These are phyloP conservation scores for Zosterops pallidus DNA, from an alignment of 2,113 vertebrate genomes.

Conservation along the genomic window DNA sequence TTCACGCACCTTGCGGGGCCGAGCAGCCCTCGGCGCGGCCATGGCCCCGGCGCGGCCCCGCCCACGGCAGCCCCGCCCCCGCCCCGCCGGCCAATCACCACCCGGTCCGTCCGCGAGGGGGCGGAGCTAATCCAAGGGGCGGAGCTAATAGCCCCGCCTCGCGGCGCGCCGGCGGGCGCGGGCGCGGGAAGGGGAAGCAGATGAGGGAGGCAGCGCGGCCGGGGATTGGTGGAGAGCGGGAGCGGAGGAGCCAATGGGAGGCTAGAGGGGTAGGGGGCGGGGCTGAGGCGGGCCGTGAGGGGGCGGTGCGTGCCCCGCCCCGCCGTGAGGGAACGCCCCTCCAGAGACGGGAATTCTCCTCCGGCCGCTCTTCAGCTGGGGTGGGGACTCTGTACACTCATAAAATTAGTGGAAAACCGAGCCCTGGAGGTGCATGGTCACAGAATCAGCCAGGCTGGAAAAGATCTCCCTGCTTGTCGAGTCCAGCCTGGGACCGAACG, in stretches of 20 bases:
- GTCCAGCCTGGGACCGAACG: too few species aligned
- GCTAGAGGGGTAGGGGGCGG: background rate
- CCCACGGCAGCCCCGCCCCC: fast-evolving
- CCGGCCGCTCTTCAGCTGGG: fast-evolving
- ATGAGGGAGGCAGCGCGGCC: fast-evolving
- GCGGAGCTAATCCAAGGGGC: fast-evolving
- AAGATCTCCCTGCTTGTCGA: background rate
- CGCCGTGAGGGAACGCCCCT: background rate
- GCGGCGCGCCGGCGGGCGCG: background rate
- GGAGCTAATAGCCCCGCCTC: fast-evolving
- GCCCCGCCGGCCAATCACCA: background rate
- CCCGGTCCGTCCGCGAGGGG: background rate
- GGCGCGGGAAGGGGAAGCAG: background rate
- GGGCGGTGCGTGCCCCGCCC: background rate
- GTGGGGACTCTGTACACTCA: fast-evolving
- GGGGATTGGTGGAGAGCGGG: background rate
- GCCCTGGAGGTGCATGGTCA: background rate
- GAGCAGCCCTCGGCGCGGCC: background rate
- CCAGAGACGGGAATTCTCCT: fast-evolving
- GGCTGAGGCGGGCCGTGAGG: background rate
- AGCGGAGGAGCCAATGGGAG: background rate
- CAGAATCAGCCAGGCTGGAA: background rate
- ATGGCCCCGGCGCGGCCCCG: fast-evolving
- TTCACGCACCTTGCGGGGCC: background rate
- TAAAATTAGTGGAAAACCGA: background rate